Base-by-base conservation (phyloP, 1,140 invertebrate genomes). In the Scaptomyza hsui region DNA sequence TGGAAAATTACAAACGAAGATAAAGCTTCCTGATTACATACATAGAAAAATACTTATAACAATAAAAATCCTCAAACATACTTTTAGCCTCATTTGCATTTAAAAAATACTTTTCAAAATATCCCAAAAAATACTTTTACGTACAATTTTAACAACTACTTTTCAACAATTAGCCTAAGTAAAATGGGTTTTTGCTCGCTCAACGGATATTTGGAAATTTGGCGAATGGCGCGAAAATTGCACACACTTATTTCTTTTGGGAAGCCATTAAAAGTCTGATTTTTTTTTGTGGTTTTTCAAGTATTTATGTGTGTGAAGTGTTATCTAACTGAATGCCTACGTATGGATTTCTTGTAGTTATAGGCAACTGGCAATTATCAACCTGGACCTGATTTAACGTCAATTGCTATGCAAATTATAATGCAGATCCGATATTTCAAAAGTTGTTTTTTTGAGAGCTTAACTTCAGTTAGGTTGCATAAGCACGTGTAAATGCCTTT, bases 321-420 rank as follows among this genome's bases (percentile, higher is more conserved):
- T 21, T 44, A 44, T 44, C 16, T 44, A 44, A 21, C 32, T n/a
- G 12, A 37, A 19, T 44, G 16, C 18, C 16, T 19, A 21, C 18
- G 10, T 19, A 16, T 44, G 16, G 1, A 26, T 26, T 26, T 29
- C 6, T 29, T 9, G 26, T 9, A 6, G 26, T 29, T 29, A 7
- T 9, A 7, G 26, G n/a, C n/a, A n/a, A n/a, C n/a, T n/a, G 18
- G 42, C 42, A 21, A 19, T 44, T 44, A 18, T 44, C 42, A 21
- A 44, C n/a, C n/a, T 21, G 42, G 16, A 21, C 0, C 3, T 16
- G 42, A 21, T n/a, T 19, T 18, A 2, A 42, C 16, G 39, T 7
- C 15, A 42, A 29, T 29, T 29, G 26, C 26, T 37, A 37, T 37
- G 32, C 32, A 37, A 44, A 37, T 37, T 37, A n/a, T n/a, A n/a